Evolutionary conservation across 2,113 vertebrate genomes (phyloP), one percentile per base, ranked within the genome.

Genomic region (Eptatretus burgeri): DNA sequence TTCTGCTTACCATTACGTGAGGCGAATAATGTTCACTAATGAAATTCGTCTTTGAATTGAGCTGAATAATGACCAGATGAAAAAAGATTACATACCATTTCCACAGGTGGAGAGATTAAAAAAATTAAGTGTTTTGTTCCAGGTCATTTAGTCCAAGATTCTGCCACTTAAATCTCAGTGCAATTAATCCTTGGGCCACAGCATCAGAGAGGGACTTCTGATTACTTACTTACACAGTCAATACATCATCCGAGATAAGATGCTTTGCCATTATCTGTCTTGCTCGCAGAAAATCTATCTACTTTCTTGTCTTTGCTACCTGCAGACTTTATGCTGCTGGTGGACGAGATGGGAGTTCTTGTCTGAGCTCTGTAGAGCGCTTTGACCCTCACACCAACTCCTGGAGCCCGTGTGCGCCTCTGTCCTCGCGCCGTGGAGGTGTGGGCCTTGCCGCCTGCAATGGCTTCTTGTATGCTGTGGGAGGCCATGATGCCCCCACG

Each of bases 301-400:
- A 13, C 56, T 19, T 62, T 17, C 19, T 62, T 19, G n/a, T n/a
- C 41, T 49, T 51, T 50, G 56, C 52, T 62, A 7, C 17, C 18
- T 17, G 68, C 69, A 80, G 79, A 67, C 68, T 80, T 56, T 80
- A 79, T 69, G 78, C 79, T n/a, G 76, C 80, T 66, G 79, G 79
- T 50, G 79, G 79, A 60, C 76, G 78, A 20, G 78, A 80, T 67
- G 77, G 79, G 68, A 80, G 78, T 65, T 80, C 79, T 0, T 80
- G 79, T 65, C 73, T 80, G 70, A 80, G 76, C 70, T 80, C 79
- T 51, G 79, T 80, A 74, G 78, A 80, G 49, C 78, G 78, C 68
- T 80, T 78, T 63, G 79, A 80, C 64, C 79, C 79, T 67, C 79
- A 80, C 14, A 80, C 79, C 66, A 80, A 80, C 64, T 79, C 79